A percentile compares a stretch with the other conserved stretches of the same genome.
Evolutionary conservation across 1,140 invertebrate genomes (phyloP).

Genomic region (Oncopodura yosiiana): DNA sequence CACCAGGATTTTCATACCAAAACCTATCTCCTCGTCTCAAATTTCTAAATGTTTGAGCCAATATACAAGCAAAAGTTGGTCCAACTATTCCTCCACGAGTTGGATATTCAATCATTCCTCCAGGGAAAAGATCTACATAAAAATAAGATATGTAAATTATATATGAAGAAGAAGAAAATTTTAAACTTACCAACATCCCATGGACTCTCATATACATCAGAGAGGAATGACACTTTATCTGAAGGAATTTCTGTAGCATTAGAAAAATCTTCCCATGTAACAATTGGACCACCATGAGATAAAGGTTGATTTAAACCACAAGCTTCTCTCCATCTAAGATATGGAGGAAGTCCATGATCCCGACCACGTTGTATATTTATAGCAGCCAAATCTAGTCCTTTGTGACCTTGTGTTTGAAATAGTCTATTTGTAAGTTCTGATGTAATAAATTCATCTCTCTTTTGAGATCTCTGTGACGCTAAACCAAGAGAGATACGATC

Average conservation of each 20-base stretch:
- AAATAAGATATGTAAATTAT: conserved; percentile 20
- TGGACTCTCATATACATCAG: conserved; percentile 19
- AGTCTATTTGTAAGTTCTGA: conserved; percentile 75
- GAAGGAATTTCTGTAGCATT: conserved; percentile 39
- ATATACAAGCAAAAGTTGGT: conserved; percentile 91
- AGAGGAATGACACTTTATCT: conserved; percentile 31
- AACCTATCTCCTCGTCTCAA: conserved; percentile 52
- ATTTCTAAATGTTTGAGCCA: conserved; percentile 85
- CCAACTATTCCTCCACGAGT: conserved; percentile 81
- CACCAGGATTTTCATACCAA: conserved; percentile 64
- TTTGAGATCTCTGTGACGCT: conserved; percentile 63
- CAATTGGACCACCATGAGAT: conserved; percentile 40
- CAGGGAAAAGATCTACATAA: conserved; percentile 45
- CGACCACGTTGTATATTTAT: conserved; percentile 57
- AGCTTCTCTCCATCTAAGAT: conserved; percentile 67
- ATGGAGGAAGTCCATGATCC: conserved; percentile 79
- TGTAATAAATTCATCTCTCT: conserved; percentile 69
- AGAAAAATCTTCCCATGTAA: conserved; percentile 63
- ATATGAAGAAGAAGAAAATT: neutral
- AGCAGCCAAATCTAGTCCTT: conserved; percentile 46
- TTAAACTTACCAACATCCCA: conserved; percentile 29
- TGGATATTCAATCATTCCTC: conserved; percentile 68
- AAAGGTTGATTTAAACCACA: conserved; percentile 53
- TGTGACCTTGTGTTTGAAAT: conserved; percentile 57
- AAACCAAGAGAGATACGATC: conserved; percentile 68